Conservation (phyloP, 2,797 vertebrate genomes). For the Chloroceryle inda region DNA sequence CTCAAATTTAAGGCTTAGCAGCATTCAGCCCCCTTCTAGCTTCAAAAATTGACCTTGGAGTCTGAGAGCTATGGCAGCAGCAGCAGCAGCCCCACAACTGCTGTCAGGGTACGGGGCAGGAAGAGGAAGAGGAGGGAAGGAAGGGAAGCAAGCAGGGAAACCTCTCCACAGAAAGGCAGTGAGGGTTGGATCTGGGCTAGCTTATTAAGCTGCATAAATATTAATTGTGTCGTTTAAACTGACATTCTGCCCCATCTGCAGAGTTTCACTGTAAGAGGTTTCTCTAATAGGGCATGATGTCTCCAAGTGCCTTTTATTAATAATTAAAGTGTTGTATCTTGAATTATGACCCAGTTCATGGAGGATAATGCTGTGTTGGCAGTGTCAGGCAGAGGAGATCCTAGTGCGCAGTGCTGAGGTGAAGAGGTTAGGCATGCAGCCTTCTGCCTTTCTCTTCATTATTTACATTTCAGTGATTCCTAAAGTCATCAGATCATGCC, state of each 20-base stretch:
- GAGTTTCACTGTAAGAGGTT: constrained; percentile 52
- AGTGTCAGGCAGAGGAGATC: constrained; percentile 58
- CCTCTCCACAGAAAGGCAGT: background rate
- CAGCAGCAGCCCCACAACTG: background rate
- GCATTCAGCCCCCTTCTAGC: background rate
- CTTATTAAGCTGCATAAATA: constrained; percentile 73
- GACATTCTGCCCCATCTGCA: constrained; percentile 59
- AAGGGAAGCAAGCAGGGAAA: background rate
- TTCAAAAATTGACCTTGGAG: constrained; percentile 20
- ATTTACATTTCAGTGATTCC: constrained; percentile 43
- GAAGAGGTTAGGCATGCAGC: constrained; percentile 25
- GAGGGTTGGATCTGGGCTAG: constrained; percentile 60
- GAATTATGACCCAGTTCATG: constrained; percentile 47
- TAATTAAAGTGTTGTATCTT: constrained; percentile 73
- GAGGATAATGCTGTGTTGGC: constrained; percentile 56
- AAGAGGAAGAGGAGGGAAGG: background rate
- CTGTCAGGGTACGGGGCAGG: background rate
- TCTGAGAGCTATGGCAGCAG: background rate
- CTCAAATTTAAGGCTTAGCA: background rate
- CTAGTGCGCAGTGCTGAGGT: constrained; percentile 11
- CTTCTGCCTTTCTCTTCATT: constrained; percentile 33
- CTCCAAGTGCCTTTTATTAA: constrained; percentile 75
- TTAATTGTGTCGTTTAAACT: constrained; percentile 69
- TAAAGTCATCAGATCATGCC: background rate
- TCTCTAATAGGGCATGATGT: constrained; percentile 64